Percentiles rank a stretch among this genome's conserved stretches.
Conservation (phyloP, 37 sponge, comb jelly and placozoan genomes). For the Chondrilla cf. caribensis region DNA sequence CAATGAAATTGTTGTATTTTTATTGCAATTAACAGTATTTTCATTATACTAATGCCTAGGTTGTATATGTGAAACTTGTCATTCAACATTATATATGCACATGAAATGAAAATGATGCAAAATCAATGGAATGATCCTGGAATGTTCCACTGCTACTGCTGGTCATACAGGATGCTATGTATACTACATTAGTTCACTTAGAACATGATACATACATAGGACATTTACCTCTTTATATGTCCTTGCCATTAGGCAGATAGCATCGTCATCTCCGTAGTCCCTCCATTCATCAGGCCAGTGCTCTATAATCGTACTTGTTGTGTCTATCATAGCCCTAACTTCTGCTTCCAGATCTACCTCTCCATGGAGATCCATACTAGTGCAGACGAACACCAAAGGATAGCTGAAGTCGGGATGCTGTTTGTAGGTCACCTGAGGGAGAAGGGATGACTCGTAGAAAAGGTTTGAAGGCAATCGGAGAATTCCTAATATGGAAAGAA, state of each 20-base stretch:
- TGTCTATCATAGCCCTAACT: background rate
- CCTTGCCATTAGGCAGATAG: conserved; percentile 7
- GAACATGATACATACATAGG: too few relatives aligned
- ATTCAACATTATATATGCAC: too few relatives aligned
- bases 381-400: conserved; percentile 19
- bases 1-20: too few relatives aligned
- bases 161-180: too few relatives aligned
- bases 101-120: too few relatives aligned
- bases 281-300: conserved; percentile 14
- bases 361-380: background rate
- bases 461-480: conserved; percentile 68
- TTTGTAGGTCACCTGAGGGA: background rate
- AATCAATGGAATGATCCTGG: too few relatives aligned
- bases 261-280: background rate
- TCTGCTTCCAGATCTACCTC: background rate
- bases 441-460: conserved; percentile 63
- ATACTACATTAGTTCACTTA: too few relatives aligned
- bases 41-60: too few relatives aligned
- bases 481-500: conserved; percentile 22
- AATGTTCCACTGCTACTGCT: too few relatives aligned
- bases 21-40: too few relatives aligned
- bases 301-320: background rate
- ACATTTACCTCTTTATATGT: conserved; percentile 14
- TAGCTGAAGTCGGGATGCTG: background rate
- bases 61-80: too few relatives aligned